Percentiles rank a stretch among this genome's conserved stretches.
phyloP scores from a whole-genome alignment of 2,113 vertebrate species.

The Delphinus delphis region DNA sequence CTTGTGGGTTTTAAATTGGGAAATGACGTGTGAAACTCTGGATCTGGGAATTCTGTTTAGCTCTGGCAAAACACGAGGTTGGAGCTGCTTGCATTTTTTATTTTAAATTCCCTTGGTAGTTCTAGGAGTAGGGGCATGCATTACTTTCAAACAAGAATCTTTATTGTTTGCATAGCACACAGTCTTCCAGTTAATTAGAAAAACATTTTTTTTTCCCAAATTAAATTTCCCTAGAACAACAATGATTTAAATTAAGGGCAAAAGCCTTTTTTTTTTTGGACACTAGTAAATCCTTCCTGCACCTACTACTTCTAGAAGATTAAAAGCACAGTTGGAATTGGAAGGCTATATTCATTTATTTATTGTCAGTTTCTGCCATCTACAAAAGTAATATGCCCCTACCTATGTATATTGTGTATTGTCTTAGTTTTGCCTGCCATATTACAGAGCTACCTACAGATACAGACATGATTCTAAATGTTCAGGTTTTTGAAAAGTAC shows the following conservation, averaged over 20 bases:
- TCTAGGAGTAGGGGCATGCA: conserved; percentile 66
- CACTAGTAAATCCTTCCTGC: conserved; percentile 37
- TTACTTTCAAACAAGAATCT: conserved; percentile 81
- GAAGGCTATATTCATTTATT: background rate
- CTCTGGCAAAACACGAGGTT: conserved; percentile 62
- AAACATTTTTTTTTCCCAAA: conserved; percentile 75
- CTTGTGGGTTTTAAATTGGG: conserved; percentile 69
- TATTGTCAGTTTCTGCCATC: background rate
- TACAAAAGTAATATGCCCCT: background rate
- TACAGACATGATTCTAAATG: background rate
- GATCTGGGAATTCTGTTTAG: conserved; percentile 77
- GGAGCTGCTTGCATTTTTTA: conserved; percentile 63
- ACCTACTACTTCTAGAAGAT: conserved; percentile 24
- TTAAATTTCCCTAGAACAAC: conserved; percentile 79
- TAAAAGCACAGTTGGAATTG: conserved; percentile 43
- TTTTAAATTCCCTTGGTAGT: conserved; percentile 81
- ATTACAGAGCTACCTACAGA: background rate
- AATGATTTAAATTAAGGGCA: conserved; percentile 77
- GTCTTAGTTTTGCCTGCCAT: background rate
- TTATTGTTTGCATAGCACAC: conserved; percentile 81
- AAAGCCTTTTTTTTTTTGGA: conserved; percentile 39
- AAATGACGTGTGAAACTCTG: conserved; percentile 67
- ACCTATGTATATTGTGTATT: background rate
- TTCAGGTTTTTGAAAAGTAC: background rate
- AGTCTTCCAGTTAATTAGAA: conserved; percentile 79